Evolutionary conservation across 1,140 invertebrate genomes (phyloP), one percentile per base, ranked within the genome.

Genomic region (Tetramorium parvispinum): DNA sequence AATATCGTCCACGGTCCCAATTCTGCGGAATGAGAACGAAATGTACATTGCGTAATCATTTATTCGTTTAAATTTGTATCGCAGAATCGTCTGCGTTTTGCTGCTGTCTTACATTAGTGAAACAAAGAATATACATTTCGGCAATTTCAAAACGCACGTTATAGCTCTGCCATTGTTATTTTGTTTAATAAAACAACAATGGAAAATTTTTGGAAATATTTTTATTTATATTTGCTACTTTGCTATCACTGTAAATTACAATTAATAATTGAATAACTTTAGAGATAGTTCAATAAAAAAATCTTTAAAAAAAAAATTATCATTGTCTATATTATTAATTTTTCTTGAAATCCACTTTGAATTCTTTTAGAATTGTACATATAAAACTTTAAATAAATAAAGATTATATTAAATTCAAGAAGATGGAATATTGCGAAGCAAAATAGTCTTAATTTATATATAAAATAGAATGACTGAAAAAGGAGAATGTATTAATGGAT

Each of bases 1-100:
- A 77, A 32, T 89, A 86, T 85, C 88, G 55, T 71, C 27, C 46
- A 51, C 51, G 37, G 49, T 18, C 40, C 46, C 21, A n/a, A 65
- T 68, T 68, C 24, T 24, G 53, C 53, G 6, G 24, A 82, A 73
- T 49, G 21, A 73, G 68, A 49, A 73, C 79, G 37, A 40, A n/a
- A 82, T 57, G 40, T 4, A 53, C 16, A 24, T 46, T 49, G 32
- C 53, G 24, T 73, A 32, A 82, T 82, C 53, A 55, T 49, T 73
- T 75, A 59, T 73, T 37, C 24, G 7, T 46, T 18, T 46, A 59
- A 75, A 83, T 83, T 83, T 83, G 59, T 61, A 37, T 49, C 55
- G 68, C 53, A 21, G 21, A 24, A 24, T 68, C 21, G 49, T 46
- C 53, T 27, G 21, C 32, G n/a, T 57, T 43, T 40, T 27, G 6